Conservation (phyloP, 2,113 vertebrate genomes). For the Microtus pennsylvanicus region DNA sequence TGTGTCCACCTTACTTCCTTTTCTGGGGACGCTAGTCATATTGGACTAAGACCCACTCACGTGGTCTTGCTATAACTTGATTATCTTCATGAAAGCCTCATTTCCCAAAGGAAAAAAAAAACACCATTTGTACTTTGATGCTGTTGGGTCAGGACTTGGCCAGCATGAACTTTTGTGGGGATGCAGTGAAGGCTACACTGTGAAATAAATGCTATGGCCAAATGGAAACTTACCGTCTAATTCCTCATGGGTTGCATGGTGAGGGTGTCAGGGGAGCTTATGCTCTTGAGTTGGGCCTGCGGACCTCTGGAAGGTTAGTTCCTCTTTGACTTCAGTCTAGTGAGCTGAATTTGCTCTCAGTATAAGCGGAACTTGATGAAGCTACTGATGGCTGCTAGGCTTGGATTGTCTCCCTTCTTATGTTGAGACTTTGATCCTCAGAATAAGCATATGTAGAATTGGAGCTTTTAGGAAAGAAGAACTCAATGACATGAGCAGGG, state of each 20-base stretch:
- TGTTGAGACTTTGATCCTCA: not conserved
- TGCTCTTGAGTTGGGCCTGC: not conserved
- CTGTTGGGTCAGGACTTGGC: not conserved
- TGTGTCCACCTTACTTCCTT: not conserved
- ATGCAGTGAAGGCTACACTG: fast-evolving
- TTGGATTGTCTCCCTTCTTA: not conserved
- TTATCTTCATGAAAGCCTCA: not conserved
- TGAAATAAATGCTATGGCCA: not conserved
- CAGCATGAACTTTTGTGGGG: not conserved
- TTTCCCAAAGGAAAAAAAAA: not conserved
- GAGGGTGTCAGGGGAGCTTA: not conserved
- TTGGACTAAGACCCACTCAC: not conserved
- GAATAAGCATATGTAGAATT: not conserved
- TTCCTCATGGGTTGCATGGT: not conserved
- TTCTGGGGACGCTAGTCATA: not conserved
- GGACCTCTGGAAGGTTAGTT: not conserved
- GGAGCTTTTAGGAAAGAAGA: not conserved
- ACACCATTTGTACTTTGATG: not conserved
- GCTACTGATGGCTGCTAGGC: not conserved
- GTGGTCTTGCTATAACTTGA: not conserved
- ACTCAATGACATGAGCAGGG: not conserved
- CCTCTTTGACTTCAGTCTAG: not conserved
- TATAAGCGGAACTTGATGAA: not conserved
- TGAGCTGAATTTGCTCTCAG: not conserved
- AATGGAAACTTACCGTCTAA: not conserved